Evolutionary conservation across 1,140 invertebrate species (phyloP).

Genomic region (Daktulosphaira vitifoliae): DNA sequence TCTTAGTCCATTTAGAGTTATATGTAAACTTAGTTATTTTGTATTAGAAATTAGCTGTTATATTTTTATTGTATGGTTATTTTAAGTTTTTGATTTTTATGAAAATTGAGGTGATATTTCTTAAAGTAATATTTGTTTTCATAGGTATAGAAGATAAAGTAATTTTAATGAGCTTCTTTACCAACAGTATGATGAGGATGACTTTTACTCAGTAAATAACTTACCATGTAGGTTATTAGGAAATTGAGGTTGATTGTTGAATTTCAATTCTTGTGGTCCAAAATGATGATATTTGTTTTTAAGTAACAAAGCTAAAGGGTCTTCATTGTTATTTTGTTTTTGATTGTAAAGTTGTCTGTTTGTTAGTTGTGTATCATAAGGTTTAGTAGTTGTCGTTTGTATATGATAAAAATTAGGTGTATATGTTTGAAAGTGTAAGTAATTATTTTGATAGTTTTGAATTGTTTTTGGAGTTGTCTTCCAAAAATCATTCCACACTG

Average conservation of each 20-base stretch:
- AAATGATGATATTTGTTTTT: slow-evolving; percentile 25
- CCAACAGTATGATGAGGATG: too few species aligned
- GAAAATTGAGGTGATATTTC: too few species aligned
- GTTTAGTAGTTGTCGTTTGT: background rate
- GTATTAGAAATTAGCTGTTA: too few species aligned
- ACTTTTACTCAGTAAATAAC: background rate
- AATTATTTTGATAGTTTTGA: slow-evolving; percentile 3
- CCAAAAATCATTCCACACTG: slow-evolving; percentile 38
- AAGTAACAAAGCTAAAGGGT: background rate
- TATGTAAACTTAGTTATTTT: too few species aligned
- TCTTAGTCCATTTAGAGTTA: too few species aligned
- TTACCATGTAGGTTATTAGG: slow-evolving; percentile 11
- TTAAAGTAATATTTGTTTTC: too few species aligned
- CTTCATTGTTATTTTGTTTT: slow-evolving; percentile 22
- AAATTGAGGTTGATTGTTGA: background rate
- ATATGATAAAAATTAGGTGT: background rate
- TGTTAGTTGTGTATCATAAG: background rate
- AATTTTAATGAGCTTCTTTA: too few species aligned
- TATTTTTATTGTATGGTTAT: too few species aligned
- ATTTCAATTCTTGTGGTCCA: slow-evolving; percentile 24
- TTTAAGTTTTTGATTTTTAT: too few species aligned
- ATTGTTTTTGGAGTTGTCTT: slow-evolving; percentile 36
- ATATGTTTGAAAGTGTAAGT: background rate
- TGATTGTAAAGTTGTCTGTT: background rate
- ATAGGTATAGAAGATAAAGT: too few species aligned